Conservation (phyloP, 2,888 invertebrate species). For the Drosophila atripex region DNA sequence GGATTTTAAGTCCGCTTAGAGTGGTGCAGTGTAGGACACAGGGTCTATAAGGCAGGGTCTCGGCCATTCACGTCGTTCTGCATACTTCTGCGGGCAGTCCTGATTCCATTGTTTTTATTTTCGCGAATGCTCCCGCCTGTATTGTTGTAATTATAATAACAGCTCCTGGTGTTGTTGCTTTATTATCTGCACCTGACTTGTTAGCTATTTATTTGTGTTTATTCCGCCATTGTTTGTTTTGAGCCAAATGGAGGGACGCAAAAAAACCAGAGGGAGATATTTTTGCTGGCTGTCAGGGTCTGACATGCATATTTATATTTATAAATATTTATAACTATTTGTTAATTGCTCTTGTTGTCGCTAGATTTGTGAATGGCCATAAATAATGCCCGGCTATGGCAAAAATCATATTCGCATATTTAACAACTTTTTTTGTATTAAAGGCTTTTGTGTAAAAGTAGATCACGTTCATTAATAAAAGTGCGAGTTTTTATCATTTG, state of each 20-base stretch:
- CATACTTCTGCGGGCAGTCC: constrained; percentile 58
- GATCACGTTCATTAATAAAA: constrained; percentile 2
- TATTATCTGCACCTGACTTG: constrained; percentile 64
- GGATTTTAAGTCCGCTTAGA: background rate
- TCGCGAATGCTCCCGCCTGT: constrained; percentile 38
- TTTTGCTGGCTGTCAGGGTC: constrained; percentile 38
- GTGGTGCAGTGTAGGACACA: background rate
- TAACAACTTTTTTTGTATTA: background rate
- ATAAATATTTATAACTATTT: constrained; percentile 48
- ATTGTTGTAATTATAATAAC: constrained; percentile 34
- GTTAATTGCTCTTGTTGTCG: constrained; percentile 41
- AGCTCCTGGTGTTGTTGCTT: constrained; percentile 32
- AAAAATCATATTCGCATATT: background rate
- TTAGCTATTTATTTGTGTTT: constrained; percentile 47
- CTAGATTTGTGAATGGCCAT: constrained; percentile 19
- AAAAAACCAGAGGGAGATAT: constrained; percentile 24
- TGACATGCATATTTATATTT: constrained; percentile 30
- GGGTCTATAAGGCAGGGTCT: constrained; percentile 9
- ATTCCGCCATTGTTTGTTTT: constrained; percentile 25
- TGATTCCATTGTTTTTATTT: constrained; percentile 29
- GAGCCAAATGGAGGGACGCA: background rate
- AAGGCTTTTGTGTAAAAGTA: background rate
- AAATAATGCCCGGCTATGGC: constrained; percentile 21
- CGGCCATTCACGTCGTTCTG: constrained; percentile 45
- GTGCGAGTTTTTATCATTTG: background rate